These are phyloP conservation scores for Acanthococcus lagerstroemiae DNA, from an alignment of 2,888 invertebrate species.

Conservation along the genomic window DNA sequence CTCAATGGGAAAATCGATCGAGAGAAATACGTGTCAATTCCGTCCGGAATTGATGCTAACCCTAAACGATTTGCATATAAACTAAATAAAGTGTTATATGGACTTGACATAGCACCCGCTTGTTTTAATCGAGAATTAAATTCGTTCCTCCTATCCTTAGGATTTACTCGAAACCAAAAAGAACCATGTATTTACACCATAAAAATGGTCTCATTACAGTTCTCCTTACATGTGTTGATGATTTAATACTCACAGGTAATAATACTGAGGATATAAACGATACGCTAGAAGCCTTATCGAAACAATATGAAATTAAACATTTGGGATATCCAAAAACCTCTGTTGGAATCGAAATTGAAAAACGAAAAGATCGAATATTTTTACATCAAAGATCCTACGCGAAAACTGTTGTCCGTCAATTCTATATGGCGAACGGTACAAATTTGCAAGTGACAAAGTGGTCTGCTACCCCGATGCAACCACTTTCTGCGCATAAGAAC, in stretches of 20 bases:
- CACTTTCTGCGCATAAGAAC: neutral
- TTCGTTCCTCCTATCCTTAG: neutral
- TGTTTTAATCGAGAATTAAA: slow-evolving; percentile 4
- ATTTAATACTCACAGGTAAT: neutral
- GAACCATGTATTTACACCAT: neutral
- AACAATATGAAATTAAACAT: neutral
- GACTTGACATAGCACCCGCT: neutral
- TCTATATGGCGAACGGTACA: neutral
- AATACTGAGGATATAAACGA: neutral
- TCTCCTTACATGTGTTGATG: neutral
- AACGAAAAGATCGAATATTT: neutral
- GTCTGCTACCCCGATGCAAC: neutral
- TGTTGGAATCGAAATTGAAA: neutral
- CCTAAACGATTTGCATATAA: slow-evolving; percentile 6
- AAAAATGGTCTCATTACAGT: neutral
- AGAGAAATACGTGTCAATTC: slow-evolving; percentile 33
- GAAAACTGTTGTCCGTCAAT: neutral
- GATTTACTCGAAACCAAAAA: neutral
- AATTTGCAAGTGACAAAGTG: neutral
- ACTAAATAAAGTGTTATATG: slow-evolving; percentile 8
- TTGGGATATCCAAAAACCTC: neutral
- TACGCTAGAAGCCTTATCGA: neutral
- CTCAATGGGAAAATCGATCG: slow-evolving; percentile 34
- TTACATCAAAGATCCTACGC: neutral
- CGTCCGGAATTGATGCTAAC: slow-evolving; percentile 30